Evolutionary conservation across 2,113 vertebrate species (phyloP), one percentile per base, ranked within the genome.

Genomic region (Psittacara wagleri): DNA sequence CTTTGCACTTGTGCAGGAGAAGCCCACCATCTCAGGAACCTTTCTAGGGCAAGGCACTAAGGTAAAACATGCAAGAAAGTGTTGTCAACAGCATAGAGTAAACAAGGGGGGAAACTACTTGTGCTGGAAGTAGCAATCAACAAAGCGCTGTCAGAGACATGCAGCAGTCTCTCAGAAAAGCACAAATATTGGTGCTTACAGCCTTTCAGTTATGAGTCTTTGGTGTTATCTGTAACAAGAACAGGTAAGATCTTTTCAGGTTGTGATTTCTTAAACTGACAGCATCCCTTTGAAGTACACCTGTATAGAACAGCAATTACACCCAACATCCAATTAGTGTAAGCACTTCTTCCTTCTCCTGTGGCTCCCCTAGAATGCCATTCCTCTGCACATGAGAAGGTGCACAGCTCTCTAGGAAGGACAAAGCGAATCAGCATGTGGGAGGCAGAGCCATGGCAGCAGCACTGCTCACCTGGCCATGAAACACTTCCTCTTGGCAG

Each of bases 271-370:
- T 80, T 68, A 85, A 94, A 67, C 62, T 87, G 95, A 77, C 95
- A 88, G 83, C 77, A 66, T 88, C 41, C 80, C 92, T 94, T 90
- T 95, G 84, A 96, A 95, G 92, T 76, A 48, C 57, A 15, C 75
- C 88, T 89, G 52, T 78, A 61, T 16, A 72, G 88, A 91, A 49
- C 28, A 92, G 92, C 94, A 96, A 81, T 94, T 94, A 78, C n/a
- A 66, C 33, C 62, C 23, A 66, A 83, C 83, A 78, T 75, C 81
- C 93, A 89, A 93, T 92, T 93, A 94, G 75, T 17, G 62, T 55
- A 11, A 79, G 92, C 77, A 6, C 80, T 37, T 7, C 88, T 67
- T 41, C 74, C 52, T 73, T 46, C 59, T 74, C 70, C 90, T 13
- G 23, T 0, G 20, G 49, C 25, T 82, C 87, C 70, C 96, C 90